Evolutionary conservation across 2,113 vertebrate species (phyloP), one percentile per base, ranked within the genome.

Genomic region (Hemiscyllium ocellatum): DNA sequence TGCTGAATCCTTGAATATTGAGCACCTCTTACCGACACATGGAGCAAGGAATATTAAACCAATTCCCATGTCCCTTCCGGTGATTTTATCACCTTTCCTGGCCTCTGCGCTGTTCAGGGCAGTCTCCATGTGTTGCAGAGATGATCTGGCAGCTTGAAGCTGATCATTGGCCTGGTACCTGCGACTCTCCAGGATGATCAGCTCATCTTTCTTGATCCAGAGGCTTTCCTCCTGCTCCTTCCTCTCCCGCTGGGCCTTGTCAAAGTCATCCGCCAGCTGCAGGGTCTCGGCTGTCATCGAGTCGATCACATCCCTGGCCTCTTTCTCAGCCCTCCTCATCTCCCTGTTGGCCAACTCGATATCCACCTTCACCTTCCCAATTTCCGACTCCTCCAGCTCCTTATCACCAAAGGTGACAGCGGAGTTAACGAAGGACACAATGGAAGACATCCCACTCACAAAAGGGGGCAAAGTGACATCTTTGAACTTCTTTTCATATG

Each of bases 11-110:
- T 47, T 42, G 17, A 37, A 83, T 7, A n/a, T 19, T 56, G 87
- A 94, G 69, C 10, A 52, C 12, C n/a, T 52, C 94, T 95, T 95
- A 95, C 94, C 94, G 15, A 95, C 94, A 26, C 94, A 95, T 19
- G 94, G 94, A 13, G 33, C 68, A 4, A 95, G 42, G 24, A 95
- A 24, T 1, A 76, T 72, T 10, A 95, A 37, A 26, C 94, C 94
- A 33, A 72, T 52, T 52, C 94, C 94, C 8, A 95, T 26, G 29
- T 95, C 94, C 26, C 94, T 72, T 13, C 94, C 94, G 33, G 94
- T 95, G 20, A 33, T 13, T 20, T 95, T 95, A 42, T 95, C 94
- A 15, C 68, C 94, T 33, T 17, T 26, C 42, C 68, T 72, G 3
- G 42, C 42, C 47, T 95, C 47, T 8, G 94, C 68, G 0, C 68